phyloP scores from a whole-genome alignment of 2,113 vertebrate species.

The Puma concolor region DNA sequence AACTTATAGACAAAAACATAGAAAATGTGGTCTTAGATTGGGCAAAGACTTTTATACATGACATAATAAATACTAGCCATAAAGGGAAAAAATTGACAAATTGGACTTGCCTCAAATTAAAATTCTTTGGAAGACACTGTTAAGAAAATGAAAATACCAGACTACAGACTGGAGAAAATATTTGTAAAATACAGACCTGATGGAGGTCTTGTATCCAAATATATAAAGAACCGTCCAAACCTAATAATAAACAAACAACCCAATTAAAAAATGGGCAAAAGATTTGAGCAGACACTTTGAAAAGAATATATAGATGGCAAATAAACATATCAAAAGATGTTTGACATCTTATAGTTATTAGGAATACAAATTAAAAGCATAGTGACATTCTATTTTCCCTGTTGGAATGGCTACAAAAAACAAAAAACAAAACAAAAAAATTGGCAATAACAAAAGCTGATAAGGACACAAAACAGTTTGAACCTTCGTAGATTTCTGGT shows the following conservation, averaged over 20 bases:
- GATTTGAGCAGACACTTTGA: not conserved
- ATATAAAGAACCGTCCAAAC: not conserved
- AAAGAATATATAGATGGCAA: not conserved
- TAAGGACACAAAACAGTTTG: not conserved
- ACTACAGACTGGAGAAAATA: not conserved
- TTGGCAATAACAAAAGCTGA: not conserved
- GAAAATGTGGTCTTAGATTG: not conserved
- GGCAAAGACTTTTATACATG: not conserved
- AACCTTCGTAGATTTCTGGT: not conserved
- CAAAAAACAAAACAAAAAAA: not conserved
- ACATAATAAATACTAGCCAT: not conserved
- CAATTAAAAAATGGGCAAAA: not conserved
- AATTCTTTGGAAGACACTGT: not conserved
- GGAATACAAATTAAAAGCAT: not conserved
- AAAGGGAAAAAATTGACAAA: not conserved
- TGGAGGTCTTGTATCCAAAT: not conserved
- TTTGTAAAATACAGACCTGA: not conserved
- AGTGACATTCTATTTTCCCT: not conserved
- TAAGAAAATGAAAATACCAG: not conserved
- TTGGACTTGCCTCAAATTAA: not conserved
- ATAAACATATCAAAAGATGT: not conserved
- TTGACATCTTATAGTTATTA: not conserved
- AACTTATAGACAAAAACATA: not conserved
- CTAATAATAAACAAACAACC: not conserved
- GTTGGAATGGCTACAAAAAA: not conserved